Conservation (phyloP, 2,797 vertebrate genomes). For the Saxicola maurus region DNA sequence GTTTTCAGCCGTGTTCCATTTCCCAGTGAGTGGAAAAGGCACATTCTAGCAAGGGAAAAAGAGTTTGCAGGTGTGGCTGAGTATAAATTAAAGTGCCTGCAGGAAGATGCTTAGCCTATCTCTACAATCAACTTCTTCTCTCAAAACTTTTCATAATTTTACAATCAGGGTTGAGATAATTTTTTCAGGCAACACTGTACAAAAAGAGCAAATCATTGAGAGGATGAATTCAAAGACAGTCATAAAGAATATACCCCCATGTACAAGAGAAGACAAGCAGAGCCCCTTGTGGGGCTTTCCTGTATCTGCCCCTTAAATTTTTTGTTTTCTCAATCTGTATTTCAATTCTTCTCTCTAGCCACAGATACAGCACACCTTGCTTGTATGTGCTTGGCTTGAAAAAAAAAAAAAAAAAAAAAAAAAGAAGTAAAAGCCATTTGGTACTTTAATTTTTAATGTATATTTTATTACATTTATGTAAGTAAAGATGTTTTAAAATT, state of each 20-base stretch:
- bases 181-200: not conserved
- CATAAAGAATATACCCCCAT: not conserved
- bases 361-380: not conserved
- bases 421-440: not conserved
- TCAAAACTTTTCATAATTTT: not conserved
- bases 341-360: not conserved
- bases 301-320: not conserved
- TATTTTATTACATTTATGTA: conserved; percentile 25
- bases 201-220: not conserved
- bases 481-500: conserved; percentile 37
- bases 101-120: not conserved
- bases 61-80: not conserved
- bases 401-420: not conserved
- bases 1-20: not conserved
- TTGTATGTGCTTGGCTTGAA: not conserved
- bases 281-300: not conserved
- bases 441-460: not conserved
- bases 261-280: not conserved
- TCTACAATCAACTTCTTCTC: not conserved
- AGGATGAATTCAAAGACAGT: not conserved
- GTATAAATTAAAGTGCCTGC: not conserved
- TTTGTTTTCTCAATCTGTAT: not conserved
- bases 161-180: not conserved
- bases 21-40: not conserved
- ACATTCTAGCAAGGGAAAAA: too few relatives aligned